Evolutionary conservation across 2,113 vertebrate species (phyloP), one percentile per base, ranked within the genome.

Genomic region (Sitta europaea): DNA sequence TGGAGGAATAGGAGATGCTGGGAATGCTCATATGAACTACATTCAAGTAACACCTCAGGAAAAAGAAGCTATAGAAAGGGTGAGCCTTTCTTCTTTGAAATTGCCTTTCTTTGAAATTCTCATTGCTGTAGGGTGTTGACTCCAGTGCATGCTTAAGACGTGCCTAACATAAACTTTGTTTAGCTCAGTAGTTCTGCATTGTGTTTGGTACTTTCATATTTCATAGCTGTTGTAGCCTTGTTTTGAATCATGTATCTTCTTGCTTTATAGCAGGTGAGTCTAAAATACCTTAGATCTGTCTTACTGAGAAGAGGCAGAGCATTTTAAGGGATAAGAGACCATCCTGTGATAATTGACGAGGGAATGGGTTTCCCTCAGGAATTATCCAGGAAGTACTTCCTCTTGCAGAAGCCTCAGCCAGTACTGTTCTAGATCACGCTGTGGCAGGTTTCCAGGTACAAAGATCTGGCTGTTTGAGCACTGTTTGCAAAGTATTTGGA

Each of bases 11-110:
- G 98, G 97, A 28, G 98, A 98, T 88, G 90, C 98, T 91, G 97
- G 99, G 91, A 98, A 98, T n/a, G 98, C 98, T 89, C 98, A 98
- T 14, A 99, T 98, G 98, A 99, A 98, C 98, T 99, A 99, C 96
- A 99, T 99, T 98, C 99, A 99, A 98, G 99, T 99, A 97, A 99
- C 99, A 29, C 99, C 99, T 94, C 99, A 99, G 98, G 99, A 99
- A 97, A 99, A 99, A 97, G 99, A 99, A 98, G 99, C 99, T 97
- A 99, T 99, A 96, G 99, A 99, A 97, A 98, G 99, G 98, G 99
- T 99, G 89, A 98, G 98, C 75, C 42, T 58, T 54, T 45, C n/a
- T 54, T 50, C 10, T 81, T 75, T 58, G n/a, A n/a, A 62, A 77
- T 42, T 51, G 31, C 76, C 51, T 63, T 54, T 51, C 11, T 84